These are phyloP conservation scores for Synergus laeviventris DNA, from an alignment of 2,888 invertebrate species.

Conservation along the genomic window DNA sequence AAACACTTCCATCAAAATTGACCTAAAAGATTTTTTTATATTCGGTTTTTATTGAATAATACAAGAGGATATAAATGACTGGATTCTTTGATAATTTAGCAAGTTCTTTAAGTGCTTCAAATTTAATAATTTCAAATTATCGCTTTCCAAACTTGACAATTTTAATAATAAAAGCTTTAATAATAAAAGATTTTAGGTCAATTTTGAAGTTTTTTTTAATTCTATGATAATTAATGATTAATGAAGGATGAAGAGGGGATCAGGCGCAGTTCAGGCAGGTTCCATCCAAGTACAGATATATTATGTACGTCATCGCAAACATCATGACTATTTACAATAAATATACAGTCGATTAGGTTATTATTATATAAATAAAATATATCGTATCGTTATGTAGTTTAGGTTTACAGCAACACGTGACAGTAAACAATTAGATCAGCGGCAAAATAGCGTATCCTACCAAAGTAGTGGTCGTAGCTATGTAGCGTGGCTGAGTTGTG, in stretches of 20 bases:
- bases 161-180: no score
- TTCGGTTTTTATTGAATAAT: neutral
- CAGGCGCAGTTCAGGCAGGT: constrained; percentile 59
- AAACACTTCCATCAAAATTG: neutral
- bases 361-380: constrained; percentile 73
- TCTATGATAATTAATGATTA: constrained; percentile 4
- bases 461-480: constrained; percentile 73
- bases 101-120: neutral
- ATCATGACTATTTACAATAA: constrained; percentile 75
- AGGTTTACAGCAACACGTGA: constrained; percentile 74
- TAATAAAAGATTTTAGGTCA: no score
- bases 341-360: constrained; percentile 72
- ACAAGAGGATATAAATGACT: neutral
- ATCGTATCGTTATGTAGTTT: constrained; percentile 65
- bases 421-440: constrained; percentile 75
- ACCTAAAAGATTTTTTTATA: neutral
- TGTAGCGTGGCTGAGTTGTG: constrained; percentile 64
- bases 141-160: no score
- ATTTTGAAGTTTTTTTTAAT: neutral
- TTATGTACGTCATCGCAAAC: constrained; percentile 74
- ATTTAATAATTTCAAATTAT: neutral
- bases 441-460: constrained; percentile 74
- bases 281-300: constrained; percentile 75
- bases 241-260: neutral
- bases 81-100: neutral